Conservation (phyloP, 2,113 vertebrate species). For the Microtus ochrogaster region DNA sequence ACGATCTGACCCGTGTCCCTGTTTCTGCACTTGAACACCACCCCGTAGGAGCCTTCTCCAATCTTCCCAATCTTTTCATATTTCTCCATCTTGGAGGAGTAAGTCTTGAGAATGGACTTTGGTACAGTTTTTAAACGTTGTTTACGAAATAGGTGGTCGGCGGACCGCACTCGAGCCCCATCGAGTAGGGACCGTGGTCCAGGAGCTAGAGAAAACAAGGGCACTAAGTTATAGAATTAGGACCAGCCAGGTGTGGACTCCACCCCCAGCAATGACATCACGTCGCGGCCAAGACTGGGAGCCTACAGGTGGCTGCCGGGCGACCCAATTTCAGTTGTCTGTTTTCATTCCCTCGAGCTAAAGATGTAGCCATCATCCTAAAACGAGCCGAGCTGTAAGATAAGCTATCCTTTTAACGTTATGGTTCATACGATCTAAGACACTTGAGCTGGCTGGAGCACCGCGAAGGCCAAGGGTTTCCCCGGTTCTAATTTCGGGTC, state of each 20-base stretch:
- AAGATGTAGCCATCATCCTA: neutral
- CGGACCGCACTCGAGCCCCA: neutral
- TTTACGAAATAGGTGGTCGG: neutral
- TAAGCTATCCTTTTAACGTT: constrained; percentile 11
- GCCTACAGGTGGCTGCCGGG: neutral
- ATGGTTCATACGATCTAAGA: constrained; percentile 21
- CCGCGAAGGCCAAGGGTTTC: constrained; percentile 29
- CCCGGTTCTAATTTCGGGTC: constrained; percentile 65
- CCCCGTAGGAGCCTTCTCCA: constrained; percentile 96
- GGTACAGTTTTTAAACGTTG: neutral
- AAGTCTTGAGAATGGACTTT: neutral
- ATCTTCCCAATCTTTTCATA: constrained; percentile 96
- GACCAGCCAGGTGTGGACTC: neutral
- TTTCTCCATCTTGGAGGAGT: constrained; percentile 91
- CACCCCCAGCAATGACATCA: neutral
- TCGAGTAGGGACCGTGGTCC: neutral
- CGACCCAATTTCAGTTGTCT: neutral
- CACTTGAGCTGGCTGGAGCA: constrained; percentile 50
- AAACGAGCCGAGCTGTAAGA: neutral
- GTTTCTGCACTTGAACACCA: constrained; percentile 97
- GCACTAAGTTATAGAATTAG: neutral
- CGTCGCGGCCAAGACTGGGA: neutral
- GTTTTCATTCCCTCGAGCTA: neutral
- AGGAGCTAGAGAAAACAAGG: constrained; percentile 50
- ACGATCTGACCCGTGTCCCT: constrained; percentile 94